A percentile compares a stretch with the other conserved stretches of the same genome.
Evolutionary conservation across 1,140 invertebrate species (phyloP).

Genomic region (Propsilocerus akamusi): DNA sequence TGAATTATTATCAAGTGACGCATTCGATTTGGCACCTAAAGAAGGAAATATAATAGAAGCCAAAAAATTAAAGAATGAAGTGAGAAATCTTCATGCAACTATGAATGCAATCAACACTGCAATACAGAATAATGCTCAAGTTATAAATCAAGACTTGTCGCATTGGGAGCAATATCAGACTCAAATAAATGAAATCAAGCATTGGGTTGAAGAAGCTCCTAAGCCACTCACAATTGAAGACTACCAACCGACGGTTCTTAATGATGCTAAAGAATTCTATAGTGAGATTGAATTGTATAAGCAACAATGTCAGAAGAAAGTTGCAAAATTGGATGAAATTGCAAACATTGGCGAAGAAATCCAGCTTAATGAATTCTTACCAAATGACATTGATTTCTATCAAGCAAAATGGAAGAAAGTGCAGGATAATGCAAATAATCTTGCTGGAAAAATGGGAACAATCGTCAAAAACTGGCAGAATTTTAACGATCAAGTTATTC

Average conservation of each 20-base stretch:
- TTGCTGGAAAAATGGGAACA: conserved; percentile 55
- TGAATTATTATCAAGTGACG: conserved; percentile 55
- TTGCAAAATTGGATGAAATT: conserved; percentile 51
- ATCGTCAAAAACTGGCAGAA: conserved; percentile 62
- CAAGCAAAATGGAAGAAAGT: conserved; percentile 59
- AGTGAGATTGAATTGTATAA: conserved; percentile 46
- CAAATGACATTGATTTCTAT: conserved; percentile 65
- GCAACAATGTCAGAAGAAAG: conserved; percentile 54
- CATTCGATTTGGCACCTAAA: conserved; percentile 42
- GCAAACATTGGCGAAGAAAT: conserved; percentile 52
- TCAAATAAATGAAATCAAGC: conserved; percentile 57
- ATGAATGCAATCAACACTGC: conserved; percentile 46
- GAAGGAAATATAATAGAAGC: conserved; percentile 42
- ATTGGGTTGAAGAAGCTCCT: conserved; percentile 49
- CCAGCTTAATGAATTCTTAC: conserved; percentile 45
- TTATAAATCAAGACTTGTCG: conserved; percentile 53
- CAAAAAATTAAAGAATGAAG: conserved; percentile 43
- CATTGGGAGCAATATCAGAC: conserved; percentile 75
- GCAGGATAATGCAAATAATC: conserved; percentile 51
- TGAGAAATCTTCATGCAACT: conserved; percentile 43
- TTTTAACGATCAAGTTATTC: conserved; percentile 49
- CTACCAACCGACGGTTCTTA: conserved; percentile 25
- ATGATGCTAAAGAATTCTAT: conserved; percentile 61
- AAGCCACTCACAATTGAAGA: conserved; percentile 51
- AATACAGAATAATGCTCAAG: conserved; percentile 48